Base-by-base conservation (phyloP, 2,797 vertebrate species). In the Hozukius guyotensis region DNA sequence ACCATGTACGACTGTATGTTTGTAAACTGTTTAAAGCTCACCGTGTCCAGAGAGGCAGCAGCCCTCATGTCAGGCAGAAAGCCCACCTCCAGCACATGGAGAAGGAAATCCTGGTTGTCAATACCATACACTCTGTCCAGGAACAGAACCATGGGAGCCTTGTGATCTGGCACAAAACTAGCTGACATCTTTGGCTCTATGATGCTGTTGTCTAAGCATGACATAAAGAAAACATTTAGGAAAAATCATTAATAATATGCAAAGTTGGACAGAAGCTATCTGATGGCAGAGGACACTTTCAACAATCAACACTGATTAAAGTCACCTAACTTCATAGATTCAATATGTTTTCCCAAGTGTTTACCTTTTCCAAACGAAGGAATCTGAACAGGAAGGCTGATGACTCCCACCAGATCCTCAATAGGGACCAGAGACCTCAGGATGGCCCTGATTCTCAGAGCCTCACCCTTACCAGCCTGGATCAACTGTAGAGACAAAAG, bases 171-270 rank as follows among this genome's bases (percentile, higher is more conserved):
- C 31, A 98, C 97, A 32, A 99, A 99, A 90, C 97, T 98, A 20
- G 98, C 98, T 0, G 97, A 98, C 98, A 99, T 98, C 89, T 98
- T 98, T 25, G 98, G 98, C 87, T 99, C 97, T n/a, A 99, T 95
- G 53, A 96, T 94, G 62, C 94, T 97, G 80, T 97, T 97, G 27
- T 99, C 98, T 99, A 68, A 22, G 52, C 77, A 70, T 0, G 38
- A 80, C 11, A 73, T 12, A 2, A 32, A 76, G 18, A 59, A 87
- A 69, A 79, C 7, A 70, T 59, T 72, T 56, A 1, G 4, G 1
- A 46, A 52, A 75, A 29, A 75, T 27, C 3, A 64, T n/a, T 27
- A 72, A 63, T 6, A 80, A 31, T 49, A 53, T n/a, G 5, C 7
- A 62, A 55, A 29, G 10, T 10, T 42, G 3, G 2, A 69, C n/a